Evolutionary conservation across 53 echinoderm and acorn worm genomes (phyloP).

Genomic region (Astropecten irregularis): DNA sequence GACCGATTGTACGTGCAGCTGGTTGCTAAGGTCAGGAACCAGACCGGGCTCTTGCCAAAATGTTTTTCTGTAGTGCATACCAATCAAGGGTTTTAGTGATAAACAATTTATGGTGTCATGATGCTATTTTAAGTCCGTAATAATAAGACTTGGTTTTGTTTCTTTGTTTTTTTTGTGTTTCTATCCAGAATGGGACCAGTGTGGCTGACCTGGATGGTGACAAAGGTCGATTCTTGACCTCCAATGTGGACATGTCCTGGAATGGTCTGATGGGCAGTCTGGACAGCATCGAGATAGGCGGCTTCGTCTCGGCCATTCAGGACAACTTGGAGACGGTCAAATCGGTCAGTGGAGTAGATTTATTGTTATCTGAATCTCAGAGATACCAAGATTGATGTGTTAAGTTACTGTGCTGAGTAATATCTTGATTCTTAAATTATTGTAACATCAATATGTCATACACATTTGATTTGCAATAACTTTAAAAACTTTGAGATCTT

Average conservation of each 20-base stretch:
- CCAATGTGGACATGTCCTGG: conserved; percentile 72
- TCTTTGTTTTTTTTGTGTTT: neutral
- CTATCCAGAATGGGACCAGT: conserved; percentile 63
- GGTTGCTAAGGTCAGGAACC: conserved; percentile 70
- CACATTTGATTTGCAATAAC: no score
- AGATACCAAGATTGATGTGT: no score
- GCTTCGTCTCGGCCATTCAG: conserved; percentile 70
- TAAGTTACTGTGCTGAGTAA: no score
- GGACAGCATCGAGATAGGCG: conserved; percentile 72
- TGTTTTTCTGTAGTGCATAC: no score
- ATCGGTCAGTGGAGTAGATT: conserved; percentile 71
- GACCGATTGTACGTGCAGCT: conserved; percentile 84
- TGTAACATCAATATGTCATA: no score
- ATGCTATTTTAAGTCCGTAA: neutral
- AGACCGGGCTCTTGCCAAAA: no score
- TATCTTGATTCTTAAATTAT: no score
- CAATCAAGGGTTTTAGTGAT: no score
- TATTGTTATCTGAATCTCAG: no score
- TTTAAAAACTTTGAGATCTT: no score
- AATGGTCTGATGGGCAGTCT: conserved; percentile 64
- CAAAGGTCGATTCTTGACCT: conserved; percentile 55
- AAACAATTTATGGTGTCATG: no score
- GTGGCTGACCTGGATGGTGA: conserved; percentile 28
- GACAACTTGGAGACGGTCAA: conserved; percentile 92
- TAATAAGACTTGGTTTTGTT: neutral